Conservation (phyloP, 2,888 invertebrate genomes). For the Chrysolina americana region DNA sequence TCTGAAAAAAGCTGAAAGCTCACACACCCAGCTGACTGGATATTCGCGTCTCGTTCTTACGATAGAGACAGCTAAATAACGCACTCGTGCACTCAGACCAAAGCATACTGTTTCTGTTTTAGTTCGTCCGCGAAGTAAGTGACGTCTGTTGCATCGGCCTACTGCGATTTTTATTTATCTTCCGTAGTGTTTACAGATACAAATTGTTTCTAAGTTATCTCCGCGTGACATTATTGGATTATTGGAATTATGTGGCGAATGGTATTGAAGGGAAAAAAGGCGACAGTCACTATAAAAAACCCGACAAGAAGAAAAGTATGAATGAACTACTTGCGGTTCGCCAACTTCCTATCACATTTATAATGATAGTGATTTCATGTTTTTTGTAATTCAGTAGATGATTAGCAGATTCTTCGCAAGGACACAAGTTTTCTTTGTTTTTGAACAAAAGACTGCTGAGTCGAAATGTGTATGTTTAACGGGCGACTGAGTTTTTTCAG, state of each 20-base stretch:
- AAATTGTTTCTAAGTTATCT: conserved; percentile 7
- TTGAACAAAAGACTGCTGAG: conserved; percentile 19
- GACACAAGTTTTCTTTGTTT: conserved; percentile 19
- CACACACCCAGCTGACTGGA: conserved; percentile 32
- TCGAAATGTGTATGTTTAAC: conserved; percentile 37
- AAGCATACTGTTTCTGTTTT: conserved; percentile 36
- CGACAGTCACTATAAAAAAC: conserved; percentile 22
- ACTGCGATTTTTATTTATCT: conserved; percentile 20
- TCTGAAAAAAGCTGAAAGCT: conserved; percentile 25
- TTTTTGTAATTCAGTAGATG: conserved; percentile 19
- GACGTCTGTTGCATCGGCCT: conserved; percentile 32
- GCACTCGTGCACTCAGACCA: conserved; percentile 33
- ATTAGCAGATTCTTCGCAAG: conserved; percentile 17
- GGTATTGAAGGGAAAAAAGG: conserved; percentile 12
- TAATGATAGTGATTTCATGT: conserved; percentile 7
- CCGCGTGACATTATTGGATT: too few relatives aligned
- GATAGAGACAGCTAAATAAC: conserved; percentile 33
- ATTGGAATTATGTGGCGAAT: conserved; percentile 20
- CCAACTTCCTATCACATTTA: conserved; percentile 26
- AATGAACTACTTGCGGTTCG: conserved; percentile 32
- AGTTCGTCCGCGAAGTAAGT: conserved; percentile 41
- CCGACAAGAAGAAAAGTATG: conserved; percentile 18
- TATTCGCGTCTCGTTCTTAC: conserved; percentile 28
- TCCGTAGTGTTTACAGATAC: conserved; percentile 13
- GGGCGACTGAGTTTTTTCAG: conserved; percentile 29